phyloP scores from a whole-genome alignment of 2,888 invertebrate genomes.

The Drosophila recens region DNA sequence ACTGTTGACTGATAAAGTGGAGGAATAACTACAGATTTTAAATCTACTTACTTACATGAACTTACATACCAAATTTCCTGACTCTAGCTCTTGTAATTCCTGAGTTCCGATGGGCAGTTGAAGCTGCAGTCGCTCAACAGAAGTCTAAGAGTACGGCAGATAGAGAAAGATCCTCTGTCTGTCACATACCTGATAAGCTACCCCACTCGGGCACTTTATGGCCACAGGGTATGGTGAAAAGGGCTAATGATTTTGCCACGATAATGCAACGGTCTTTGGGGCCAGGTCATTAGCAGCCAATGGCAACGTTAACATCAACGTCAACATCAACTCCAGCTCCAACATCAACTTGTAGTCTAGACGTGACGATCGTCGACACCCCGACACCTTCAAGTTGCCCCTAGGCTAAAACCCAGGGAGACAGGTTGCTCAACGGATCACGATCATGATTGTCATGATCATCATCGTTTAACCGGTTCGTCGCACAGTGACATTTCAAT shows the following conservation, averaged over 20 bases:
- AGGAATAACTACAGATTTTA: no score
- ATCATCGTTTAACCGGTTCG: conserved; percentile 35
- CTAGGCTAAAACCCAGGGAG: conserved; percentile 19
- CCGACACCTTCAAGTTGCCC: conserved; percentile 30
- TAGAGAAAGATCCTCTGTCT: background rate
- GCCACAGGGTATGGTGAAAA: conserved; percentile 30
- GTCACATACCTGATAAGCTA: background rate
- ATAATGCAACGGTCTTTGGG: conserved; percentile 44
- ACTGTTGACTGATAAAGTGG: no score
- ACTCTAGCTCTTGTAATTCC: background rate
- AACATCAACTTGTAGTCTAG: conserved; percentile 28
- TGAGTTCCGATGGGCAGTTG: background rate
- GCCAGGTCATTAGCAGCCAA: conserved; percentile 50
- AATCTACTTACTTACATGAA: background rate
- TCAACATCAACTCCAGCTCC: conserved; percentile 6
- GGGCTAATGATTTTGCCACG: conserved; percentile 52
- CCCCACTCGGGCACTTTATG: background rate
- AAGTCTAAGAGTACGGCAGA: background rate
- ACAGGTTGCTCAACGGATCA: conserved; percentile 39
- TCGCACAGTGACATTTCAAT: conserved; percentile 51
- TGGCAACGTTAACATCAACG: conserved; percentile 26
- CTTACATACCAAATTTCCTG: background rate
- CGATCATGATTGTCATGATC: background rate
- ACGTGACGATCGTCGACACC: conserved; percentile 40
- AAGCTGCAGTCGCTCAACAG: background rate